Evolutionary conservation across 2,797 vertebrate genomes (phyloP).

Genomic region (Malacoraja senta): DNA sequence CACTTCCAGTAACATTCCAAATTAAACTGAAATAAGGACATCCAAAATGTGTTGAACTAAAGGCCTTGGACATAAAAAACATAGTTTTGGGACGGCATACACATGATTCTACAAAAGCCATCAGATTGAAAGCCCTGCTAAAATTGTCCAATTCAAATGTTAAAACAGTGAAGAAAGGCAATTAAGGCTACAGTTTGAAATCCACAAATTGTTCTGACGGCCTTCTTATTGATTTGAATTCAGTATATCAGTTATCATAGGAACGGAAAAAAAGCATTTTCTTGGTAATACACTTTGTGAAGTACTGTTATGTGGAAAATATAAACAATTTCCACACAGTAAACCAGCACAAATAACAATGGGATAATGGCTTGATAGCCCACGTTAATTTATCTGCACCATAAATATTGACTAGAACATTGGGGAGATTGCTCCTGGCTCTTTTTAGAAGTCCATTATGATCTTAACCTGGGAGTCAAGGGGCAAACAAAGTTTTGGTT

Average conservation of each 20-base stretch:
- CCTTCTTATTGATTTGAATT: not conserved
- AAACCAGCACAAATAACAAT: not conserved
- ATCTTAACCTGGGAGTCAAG: not conserved
- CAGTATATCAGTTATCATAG: not conserved
- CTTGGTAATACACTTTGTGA: not conserved
- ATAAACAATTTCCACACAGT: too few species aligned
- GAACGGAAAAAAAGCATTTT: not conserved
- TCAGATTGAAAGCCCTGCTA: not conserved
- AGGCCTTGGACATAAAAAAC: not conserved
- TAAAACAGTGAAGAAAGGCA: not conserved
- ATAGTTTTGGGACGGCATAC: too few species aligned
- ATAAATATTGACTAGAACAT: not conserved
- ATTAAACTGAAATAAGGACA: too few species aligned
- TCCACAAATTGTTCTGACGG: not conserved
- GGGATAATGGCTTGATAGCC: not conserved
- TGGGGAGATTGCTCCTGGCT: not conserved
- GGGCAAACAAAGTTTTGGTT: not conserved
- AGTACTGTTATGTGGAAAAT: not conserved
- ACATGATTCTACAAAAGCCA: not conserved
- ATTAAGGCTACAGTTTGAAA: not conserved
- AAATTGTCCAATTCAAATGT: not conserved
- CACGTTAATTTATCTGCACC: not conserved
- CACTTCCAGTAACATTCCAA: not conserved
- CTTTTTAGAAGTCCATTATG: not conserved
- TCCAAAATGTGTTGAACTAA: not conserved